Evolutionary conservation across 2,888 invertebrate species (phyloP).

Genomic region (Erpobdella octoculata): DNA sequence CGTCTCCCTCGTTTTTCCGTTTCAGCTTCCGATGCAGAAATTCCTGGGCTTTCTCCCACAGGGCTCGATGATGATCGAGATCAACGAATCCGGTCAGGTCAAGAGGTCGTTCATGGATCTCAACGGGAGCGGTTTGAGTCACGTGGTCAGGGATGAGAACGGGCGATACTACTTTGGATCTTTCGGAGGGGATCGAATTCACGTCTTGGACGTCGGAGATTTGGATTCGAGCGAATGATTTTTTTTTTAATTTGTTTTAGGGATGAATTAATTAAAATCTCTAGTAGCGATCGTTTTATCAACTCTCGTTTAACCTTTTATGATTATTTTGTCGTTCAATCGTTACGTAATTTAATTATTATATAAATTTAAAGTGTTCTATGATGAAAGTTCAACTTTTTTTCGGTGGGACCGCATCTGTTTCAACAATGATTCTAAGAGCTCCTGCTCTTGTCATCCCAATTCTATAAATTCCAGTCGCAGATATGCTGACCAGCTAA

Average conservation of each 20-base stretch:
- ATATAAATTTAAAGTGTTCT: no score
- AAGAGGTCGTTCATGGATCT: constrained; percentile 34
- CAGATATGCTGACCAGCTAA: no score
- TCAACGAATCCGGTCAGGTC: constrained; percentile 32
- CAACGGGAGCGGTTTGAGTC: constrained; percentile 9
- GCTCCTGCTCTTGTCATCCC: no score
- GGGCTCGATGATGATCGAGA: constrained; percentile 33
- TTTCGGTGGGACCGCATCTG: no score
- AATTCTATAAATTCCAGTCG: no score
- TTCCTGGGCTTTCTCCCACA: not conserved
- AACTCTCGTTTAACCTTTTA: no score
- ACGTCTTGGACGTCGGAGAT: constrained; percentile 16
- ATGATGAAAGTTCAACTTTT: no score
- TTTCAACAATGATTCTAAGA: no score
- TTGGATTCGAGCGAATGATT: not conserved
- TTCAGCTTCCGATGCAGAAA: not conserved
- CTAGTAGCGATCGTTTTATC: no score
- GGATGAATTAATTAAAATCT: no score
- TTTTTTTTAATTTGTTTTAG: not conserved
- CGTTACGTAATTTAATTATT: no score
- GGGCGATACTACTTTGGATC: constrained; percentile 50
- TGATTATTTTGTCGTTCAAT: no score
- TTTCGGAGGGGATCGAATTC: constrained; percentile 42
- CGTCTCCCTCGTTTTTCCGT: not conserved
- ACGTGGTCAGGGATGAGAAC: constrained; percentile 45